Evolutionary conservation across 1,140 invertebrate species (phyloP), one percentile per base, ranked within the genome.

Genomic region (Berghia stephanieae): DNA sequence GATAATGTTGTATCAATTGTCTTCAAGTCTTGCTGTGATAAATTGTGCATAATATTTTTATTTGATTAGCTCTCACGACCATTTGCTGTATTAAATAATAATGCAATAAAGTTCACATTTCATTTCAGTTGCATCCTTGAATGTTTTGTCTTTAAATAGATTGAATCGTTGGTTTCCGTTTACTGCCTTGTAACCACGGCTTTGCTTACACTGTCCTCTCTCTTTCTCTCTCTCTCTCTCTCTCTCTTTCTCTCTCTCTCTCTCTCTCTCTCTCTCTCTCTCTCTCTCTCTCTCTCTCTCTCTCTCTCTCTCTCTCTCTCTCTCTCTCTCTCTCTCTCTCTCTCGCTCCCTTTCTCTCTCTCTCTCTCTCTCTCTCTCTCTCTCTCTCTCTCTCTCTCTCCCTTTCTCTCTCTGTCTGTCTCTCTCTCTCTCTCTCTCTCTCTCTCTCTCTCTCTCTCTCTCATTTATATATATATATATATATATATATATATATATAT

Each of bases 11-110:
- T n/a, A n/a, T n/a, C n/a, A n/a, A n/a, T n/a, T n/a, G n/a, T n/a
- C n/a, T n/a, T 44, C 34, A 18, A 24, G 18, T 24, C 6, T 72
- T 49, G 24, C 21, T 63, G 24, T 73, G n/a, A 31, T n/a, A n/a
- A n/a, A n/a, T n/a, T 42, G 68, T 67, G 10, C 2, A 38, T 43
- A 27, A 44, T 43, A 18, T 71, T 38, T 74, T 55, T 46, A 55
- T 46, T 68, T 40, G n/a, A n/a, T 21, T 43, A 83, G 84, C 84
- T 40, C 60, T 46, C 38, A 81, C 78, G 3, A 83, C 82, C 60
- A 24, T 18, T 75, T 13, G 27, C 8, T 24, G 31, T 75, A 5
- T 34, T n/a, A 4, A 57, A 75, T n/a, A n/a, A n/a, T n/a, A n/a
- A n/a, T n/a, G n/a, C n/a, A n/a, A n/a, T n/a, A n/a, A n/a, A n/a